Evolutionary conservation across 1,140 invertebrate genomes (phyloP), one percentile per base, ranked within the genome.

Genomic region (Nasonia giraulti): DNA sequence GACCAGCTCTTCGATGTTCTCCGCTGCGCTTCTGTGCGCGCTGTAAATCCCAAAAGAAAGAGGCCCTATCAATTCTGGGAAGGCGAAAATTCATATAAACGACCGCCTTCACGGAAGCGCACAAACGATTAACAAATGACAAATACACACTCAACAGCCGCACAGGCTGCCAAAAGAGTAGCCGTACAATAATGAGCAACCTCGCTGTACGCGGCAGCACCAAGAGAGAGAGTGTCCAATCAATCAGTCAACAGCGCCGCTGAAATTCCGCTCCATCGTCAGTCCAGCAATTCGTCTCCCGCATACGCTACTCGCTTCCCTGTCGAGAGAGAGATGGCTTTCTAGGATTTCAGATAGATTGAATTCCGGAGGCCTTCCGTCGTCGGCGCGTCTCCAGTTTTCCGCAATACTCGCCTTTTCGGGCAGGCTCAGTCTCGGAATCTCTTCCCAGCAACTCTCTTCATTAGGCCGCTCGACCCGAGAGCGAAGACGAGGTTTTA

Each of bases 321-420:
- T 62, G 17, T n/a, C 55, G 47, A 50, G 47, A 50, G 47, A 50
- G 14, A 62, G 55, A 62, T 62, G n/a, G 37, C 74, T 66, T 68
- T 31, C 82, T 68, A 66, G 82, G 55, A 77, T 77, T 83, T 47
- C 82, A 66, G 27, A 83, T 77, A 83, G 77, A 68, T 76, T 66
- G n/a, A 62, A 83, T 77, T n/a, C n/a, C n/a, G n/a, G n/a, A n/a
- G n/a, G n/a, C n/a, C n/a, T n/a, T n/a, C 11, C 55, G 6, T 55
- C 66, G 66, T 69, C 17, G 62, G 14, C 14, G 12, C 62, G 69
- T 12, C 27, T 77, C 2, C 27, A 12, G 31, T 33, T 62, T 31
- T 71, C 75, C 40, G 44, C 31, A 44, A 44, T 44, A n/a, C 6
- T 62, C 20, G n/a, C 55, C 17, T 20, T n/a, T 44, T 75, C 33